A percentile compares a stretch with the other conserved stretches of the same genome.
Evolutionary conservation across 37 sponge, comb jelly and placozoan genomes (phyloP).

Genomic region (Geodia barretti): DNA sequence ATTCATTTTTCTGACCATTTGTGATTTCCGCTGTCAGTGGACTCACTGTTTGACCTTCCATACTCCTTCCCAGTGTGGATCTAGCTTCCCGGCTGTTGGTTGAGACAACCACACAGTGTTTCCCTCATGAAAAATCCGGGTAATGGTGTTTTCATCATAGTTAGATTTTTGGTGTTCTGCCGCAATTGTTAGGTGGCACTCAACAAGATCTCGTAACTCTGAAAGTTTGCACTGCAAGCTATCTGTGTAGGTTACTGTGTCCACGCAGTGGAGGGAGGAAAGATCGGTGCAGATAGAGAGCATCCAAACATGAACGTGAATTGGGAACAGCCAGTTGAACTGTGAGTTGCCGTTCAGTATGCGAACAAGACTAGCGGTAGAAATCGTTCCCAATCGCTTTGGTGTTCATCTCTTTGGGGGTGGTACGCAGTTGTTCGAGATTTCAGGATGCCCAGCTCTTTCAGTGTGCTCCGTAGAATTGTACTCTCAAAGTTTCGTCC

Average conservation of each 20-base stretch:
- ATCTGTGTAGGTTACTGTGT: constrained; percentile 28
- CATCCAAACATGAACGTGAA: constrained; percentile 65
- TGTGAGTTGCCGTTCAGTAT: constrained; percentile 47
- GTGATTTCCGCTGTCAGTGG: too few relatives aligned
- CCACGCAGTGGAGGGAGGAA: too few relatives aligned
- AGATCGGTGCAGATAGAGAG: too few relatives aligned
- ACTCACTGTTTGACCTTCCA: too few relatives aligned
- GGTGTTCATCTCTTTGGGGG: constrained; percentile 51
- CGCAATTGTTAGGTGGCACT: too few relatives aligned
- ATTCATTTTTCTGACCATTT: too few relatives aligned
- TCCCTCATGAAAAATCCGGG: constrained; percentile 25
- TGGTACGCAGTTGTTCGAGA: constrained; percentile 49
- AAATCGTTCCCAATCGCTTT: constrained; percentile 61
- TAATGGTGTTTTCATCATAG: constrained; percentile 26
- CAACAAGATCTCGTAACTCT: constrained; percentile 13
- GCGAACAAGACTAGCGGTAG: constrained; percentile 58
- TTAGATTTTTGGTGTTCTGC: constrained; percentile 35
- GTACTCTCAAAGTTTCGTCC: constrained; percentile 63
- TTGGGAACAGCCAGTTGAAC: constrained; percentile 44
- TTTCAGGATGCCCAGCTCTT: constrained; percentile 50
- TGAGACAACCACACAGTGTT: constrained; percentile 64
- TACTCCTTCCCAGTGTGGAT: constrained; percentile 65
- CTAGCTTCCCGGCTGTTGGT: constrained; percentile 68
- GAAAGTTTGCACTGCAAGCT: constrained; percentile 32
- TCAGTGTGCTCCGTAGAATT: constrained; percentile 12